phyloP scores from a whole-genome alignment of 2,888 invertebrate genomes.

The Hirtodrosophila alboralis region DNA sequence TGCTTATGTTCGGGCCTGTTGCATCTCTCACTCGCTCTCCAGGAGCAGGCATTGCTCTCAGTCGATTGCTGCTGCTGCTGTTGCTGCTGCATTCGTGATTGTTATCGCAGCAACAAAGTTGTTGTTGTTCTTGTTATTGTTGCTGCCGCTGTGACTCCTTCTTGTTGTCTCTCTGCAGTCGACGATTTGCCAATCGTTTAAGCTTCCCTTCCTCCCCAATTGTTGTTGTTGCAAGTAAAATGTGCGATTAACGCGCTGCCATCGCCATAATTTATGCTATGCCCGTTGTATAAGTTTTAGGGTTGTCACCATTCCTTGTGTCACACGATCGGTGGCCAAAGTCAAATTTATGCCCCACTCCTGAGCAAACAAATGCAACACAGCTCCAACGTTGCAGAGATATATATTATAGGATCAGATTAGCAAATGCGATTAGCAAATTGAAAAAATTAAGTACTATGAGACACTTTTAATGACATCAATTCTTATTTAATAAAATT shows the following conservation, averaged over 20 bases:
- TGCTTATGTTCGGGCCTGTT: conserved; percentile 78
- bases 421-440: neutral
- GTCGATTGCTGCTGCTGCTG: conserved; percentile 38
- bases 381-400: neutral
- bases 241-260: conserved; percentile 73
- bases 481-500: no score
- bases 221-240: conserved; percentile 53
- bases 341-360: conserved; percentile 59
- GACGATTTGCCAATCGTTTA: conserved; percentile 63
- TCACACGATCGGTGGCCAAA: conserved; percentile 62
- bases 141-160: conserved; percentile 35
- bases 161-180: conserved; percentile 38
- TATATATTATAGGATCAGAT: conserved; percentile 1
- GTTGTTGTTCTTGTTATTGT: conserved; percentile 44
- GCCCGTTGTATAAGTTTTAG: conserved; percentile 60
- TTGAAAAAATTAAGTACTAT: no score
- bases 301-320: conserved; percentile 53
- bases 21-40: conserved; percentile 64
- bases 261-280: conserved; percentile 73
- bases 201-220: conserved; percentile 40
- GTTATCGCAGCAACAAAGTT: conserved; percentile 71
- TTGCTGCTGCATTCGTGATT: conserved; percentile 68
- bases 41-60: conserved; percentile 52
- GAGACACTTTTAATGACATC: no score
- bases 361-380: conserved; percentile 21